Percentiles rank a stretch among this genome's conserved stretches.
These are phyloP conservation scores for Trissoscelio sp. DNA, from an alignment of 2,888 invertebrate genomes.

Conservation along the genomic window DNA sequence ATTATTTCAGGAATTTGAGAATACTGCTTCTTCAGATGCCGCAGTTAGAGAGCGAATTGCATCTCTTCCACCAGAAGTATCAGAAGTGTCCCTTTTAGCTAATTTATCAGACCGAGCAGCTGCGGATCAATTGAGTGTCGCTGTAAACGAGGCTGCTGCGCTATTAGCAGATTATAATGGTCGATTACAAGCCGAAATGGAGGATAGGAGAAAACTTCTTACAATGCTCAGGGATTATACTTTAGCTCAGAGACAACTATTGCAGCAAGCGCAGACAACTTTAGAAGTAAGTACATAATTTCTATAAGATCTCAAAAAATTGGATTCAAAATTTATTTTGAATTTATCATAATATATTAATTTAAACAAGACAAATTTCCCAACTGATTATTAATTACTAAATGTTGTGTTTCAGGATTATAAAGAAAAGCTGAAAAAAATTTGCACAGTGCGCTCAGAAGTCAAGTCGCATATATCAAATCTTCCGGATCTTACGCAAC, in stretches of 20 bases:
- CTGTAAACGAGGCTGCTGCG: conserved; percentile 95
- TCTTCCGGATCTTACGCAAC: conserved; percentile 94
- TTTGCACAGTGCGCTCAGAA: conserved; percentile 93
- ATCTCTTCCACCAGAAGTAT: conserved; percentile 96
- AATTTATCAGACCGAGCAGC: conserved; percentile 93
- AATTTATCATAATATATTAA: no score
- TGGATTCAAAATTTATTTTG: no score
- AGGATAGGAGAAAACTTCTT: conserved; percentile 93
- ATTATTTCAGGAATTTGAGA: conserved; percentile 91
- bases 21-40: conserved; percentile 97
- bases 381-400: no score
- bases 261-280: conserved; percentile 93
- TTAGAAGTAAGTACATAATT: conserved; percentile 92
- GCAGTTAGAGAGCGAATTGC: conserved; percentile 96
- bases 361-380: no score
- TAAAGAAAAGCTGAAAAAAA: conserved; percentile 94
- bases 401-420: conserved; percentile 98
- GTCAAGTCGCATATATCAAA: conserved; percentile 96
- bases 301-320: no score
- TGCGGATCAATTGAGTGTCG: conserved; percentile 90
- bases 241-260: conserved; percentile 92
- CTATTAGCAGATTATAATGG: conserved; percentile 95
- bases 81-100: conserved; percentile 93
- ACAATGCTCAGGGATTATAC: conserved; percentile 95
- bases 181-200: conserved; percentile 93